Conservation (phyloP, 2,113 vertebrate genomes). For the Cyprichromis sp. region DNA sequence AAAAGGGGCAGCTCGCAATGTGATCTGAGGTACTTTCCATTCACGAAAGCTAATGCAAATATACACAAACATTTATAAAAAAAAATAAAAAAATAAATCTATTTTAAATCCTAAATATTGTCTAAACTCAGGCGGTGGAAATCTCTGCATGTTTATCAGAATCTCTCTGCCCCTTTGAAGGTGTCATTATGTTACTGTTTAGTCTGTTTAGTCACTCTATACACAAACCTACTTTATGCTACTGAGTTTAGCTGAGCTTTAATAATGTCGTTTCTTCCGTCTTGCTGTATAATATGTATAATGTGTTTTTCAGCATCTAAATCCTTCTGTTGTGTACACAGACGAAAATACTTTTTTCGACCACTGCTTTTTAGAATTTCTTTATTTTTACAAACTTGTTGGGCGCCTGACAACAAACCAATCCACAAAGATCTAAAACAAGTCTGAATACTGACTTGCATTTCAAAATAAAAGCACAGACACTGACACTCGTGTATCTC, state of each 20-base stretch:
- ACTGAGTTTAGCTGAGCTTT: background rate
- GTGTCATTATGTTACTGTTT: background rate
- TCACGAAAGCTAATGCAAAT: background rate
- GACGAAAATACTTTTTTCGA: background rate
- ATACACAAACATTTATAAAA: background rate
- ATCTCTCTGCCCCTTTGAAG: background rate
- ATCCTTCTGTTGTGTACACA: background rate
- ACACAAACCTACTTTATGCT: background rate
- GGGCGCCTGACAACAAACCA: background rate
- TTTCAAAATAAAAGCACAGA: conserved; percentile 32
- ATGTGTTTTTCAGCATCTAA: background rate
- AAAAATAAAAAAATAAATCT: background rate
- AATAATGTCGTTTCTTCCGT: background rate
- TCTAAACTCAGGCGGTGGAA: background rate
- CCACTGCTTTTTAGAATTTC: background rate
- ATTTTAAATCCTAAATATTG: background rate
- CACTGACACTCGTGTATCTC: background rate
- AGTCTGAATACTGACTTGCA: background rate
- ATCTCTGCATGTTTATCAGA: background rate
- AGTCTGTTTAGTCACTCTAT: background rate
- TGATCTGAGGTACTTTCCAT: background rate
- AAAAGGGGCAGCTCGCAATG: background rate
- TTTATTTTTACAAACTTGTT: background rate
- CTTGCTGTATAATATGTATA: background rate
- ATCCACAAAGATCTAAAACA: background rate